Evolutionary conservation across 2,888 invertebrate species (phyloP).

Genomic region (Trilocha varians): DNA sequence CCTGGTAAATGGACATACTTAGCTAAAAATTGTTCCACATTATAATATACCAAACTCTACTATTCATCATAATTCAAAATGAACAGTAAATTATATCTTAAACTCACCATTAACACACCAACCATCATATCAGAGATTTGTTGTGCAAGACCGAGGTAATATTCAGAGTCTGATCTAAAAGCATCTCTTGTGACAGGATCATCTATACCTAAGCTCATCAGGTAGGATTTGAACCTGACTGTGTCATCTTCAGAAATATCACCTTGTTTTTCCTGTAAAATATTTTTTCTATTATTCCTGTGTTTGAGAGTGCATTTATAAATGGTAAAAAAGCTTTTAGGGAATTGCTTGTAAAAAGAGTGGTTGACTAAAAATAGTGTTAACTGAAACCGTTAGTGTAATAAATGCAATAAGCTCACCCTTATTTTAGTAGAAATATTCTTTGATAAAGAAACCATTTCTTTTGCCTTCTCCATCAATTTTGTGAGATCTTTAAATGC

Average conservation of each 20-base stretch:
- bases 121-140: slow-evolving; percentile 89
- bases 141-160: slow-evolving; percentile 87
- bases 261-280: slow-evolving; percentile 89
- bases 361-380: neutral
- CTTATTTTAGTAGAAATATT: slow-evolving; percentile 93
- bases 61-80: neutral
- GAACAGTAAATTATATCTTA: neutral
- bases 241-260: slow-evolving; percentile 98
- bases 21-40: too few relatives aligned
- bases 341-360: neutral
- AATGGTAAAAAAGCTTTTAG: too few relatives aligned
- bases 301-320: too few relatives aligned
- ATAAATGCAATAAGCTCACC: slow-evolving; percentile 41
- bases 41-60: neutral
- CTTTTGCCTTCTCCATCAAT: slow-evolving; percentile 96
- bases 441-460: slow-evolving; percentile 95
- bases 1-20: too few relatives aligned
- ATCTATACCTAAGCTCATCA: slow-evolving; percentile 96
- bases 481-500: slow-evolving; percentile 97
- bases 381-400: neutral
- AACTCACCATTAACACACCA: slow-evolving; percentile 82
- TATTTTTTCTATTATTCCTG: too few relatives aligned
- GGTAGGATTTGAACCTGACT: slow-evolving; percentile 93
- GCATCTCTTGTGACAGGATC: slow-evolving; percentile 97
- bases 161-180: slow-evolving; percentile 88